phyloP scores from a whole-genome alignment of 2,888 invertebrate genomes.

The Pammene fasciana region DNA sequence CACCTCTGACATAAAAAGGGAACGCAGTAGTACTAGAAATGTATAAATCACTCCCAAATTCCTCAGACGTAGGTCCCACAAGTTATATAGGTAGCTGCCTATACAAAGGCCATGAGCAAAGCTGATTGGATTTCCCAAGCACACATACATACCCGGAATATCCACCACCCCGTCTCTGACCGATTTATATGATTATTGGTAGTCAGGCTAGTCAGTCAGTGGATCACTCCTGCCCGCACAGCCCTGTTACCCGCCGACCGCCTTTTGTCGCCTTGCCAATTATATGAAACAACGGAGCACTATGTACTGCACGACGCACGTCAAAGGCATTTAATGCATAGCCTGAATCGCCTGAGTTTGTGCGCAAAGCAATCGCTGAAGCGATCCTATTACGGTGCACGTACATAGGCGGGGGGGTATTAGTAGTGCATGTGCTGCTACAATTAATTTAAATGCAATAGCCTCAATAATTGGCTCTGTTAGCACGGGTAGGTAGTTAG shows the following conservation, averaged over 20 bases:
- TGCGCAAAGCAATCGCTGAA: conserved; percentile 72
- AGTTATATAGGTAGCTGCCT: background rate
- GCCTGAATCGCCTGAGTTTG: conserved; percentile 71
- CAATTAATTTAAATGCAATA: conserved; percentile 80
- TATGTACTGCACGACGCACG: conserved; percentile 47
- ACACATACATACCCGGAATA: conserved; percentile 22
- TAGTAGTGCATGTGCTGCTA: conserved; percentile 65
- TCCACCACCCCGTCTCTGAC: conserved; percentile 6
- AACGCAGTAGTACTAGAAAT: background rate
- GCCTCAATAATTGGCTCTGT: conserved; percentile 72
- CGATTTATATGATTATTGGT: conserved; percentile 30
- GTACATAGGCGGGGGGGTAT: conserved; percentile 57
- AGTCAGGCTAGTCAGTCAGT: conserved; percentile 22
- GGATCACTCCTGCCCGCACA: conserved; percentile 15
- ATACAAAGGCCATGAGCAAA: conserved; percentile 6
- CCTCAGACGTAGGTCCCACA: background rate
- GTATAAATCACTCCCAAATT: background rate
- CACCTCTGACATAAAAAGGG: background rate
- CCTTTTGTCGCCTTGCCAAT: conserved; percentile 35
- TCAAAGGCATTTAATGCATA: conserved; percentile 70
- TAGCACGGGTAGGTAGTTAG: conserved; percentile 49
- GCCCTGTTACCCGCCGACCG: conserved; percentile 6
- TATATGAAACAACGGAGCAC: conserved; percentile 33
- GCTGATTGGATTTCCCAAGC: conserved; percentile 16
- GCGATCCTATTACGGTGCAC: conserved; percentile 71